Evolutionary conservation across 1,140 invertebrate species (phyloP).

Genomic region (Drosophila suzukii): DNA sequence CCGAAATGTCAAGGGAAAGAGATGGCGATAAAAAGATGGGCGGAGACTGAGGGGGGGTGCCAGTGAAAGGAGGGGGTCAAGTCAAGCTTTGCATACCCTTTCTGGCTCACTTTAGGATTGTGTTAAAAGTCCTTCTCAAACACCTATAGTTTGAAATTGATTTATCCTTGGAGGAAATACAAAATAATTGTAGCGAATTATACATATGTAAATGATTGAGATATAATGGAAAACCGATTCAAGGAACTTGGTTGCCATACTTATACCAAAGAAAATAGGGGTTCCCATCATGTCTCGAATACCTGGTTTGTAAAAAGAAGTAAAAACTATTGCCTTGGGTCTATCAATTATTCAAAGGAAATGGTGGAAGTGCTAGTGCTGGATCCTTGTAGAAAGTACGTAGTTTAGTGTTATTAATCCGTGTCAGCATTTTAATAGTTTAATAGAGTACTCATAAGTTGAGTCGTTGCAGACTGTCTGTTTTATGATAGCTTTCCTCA

Average conservation of each 20-base stretch:
- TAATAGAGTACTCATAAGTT: constrained; percentile 10
- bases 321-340: background rate
- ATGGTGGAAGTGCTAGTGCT: background rate
- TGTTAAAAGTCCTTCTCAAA: no score
- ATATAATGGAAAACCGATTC: background rate
- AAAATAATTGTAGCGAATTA: no score
- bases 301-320: background rate
- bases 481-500: constrained; percentile 14
- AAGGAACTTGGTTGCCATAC: background rate
- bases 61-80: constrained; percentile 21
- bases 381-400: background rate
- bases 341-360: background rate
- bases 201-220: background rate
- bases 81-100: constrained; percentile 7
- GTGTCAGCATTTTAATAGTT: background rate
- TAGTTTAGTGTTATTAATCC: background rate
- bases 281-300: no score
- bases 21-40: constrained; percentile 3
- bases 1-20: constrained; percentile 48
- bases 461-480: background rate
- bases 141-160: background rate
- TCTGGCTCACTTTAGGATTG: background rate
- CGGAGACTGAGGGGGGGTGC: background rate
- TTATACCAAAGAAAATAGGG: no score
- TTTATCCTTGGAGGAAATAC: no score